A percentile compares a stretch with the other conserved stretches of the same genome.
These are phyloP conservation scores for Trachelus tabidus DNA, from an alignment of 2,888 invertebrate genomes.

Conservation along the genomic window DNA sequence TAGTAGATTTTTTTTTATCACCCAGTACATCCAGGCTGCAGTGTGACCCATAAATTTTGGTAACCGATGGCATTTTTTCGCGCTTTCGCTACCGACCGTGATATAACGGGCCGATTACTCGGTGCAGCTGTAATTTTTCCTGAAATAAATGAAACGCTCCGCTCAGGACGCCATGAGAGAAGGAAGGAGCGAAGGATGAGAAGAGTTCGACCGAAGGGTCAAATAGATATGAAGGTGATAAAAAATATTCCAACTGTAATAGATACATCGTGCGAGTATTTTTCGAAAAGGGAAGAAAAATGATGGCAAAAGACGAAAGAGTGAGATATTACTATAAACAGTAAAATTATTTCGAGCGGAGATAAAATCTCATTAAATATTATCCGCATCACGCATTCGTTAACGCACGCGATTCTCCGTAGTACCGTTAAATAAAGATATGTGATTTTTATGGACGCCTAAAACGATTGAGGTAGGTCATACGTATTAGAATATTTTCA, in stretches of 20 bases:
- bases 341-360: too few relatives aligned
- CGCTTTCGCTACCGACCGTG: constrained; percentile 30
- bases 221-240: not conserved
- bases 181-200: not conserved
- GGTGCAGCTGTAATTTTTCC: constrained; percentile 36
- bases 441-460: not conserved
- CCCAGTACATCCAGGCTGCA: constrained; percentile 2
- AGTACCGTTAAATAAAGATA: not conserved
- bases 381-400: not conserved
- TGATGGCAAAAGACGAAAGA: too few relatives aligned
- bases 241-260: not conserved
- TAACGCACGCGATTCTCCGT: not conserved
- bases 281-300: too few relatives aligned
- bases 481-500: not conserved
- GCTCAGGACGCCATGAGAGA: constrained; percentile 19
- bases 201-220: not conserved
- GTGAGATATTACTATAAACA: too few relatives aligned
- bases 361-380: not conserved
- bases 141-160: constrained; percentile 36
- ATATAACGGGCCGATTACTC: constrained; percentile 35
- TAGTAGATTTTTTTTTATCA: constrained; percentile 11
- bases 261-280: too few relatives aligned
- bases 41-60: constrained; percentile 28
- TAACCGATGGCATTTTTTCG: constrained; percentile 36
- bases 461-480: not conserved